Evolutionary conservation across 1,140 invertebrate genomes (phyloP), one percentile per base, ranked within the genome.

Genomic region (Drosophila tristis): DNA sequence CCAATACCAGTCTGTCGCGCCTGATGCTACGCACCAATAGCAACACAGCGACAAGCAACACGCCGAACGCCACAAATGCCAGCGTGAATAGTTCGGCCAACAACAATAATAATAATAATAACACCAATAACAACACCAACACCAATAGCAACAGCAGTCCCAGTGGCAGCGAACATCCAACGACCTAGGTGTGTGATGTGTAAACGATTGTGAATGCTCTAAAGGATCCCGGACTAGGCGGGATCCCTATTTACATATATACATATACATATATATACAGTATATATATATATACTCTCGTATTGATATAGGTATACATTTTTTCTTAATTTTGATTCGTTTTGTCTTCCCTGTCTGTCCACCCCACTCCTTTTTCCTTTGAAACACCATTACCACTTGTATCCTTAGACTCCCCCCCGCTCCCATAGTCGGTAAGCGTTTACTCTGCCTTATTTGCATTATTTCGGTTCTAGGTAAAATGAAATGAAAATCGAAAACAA

Each of bases 1-100:
- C 94, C 39, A 91, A 93, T 53, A 92, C 91, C 64, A 93, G 92
- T 80, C 70, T 93, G 31, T 92, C 91, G 42, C 54, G 93, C n/a
- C 67, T 93, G 4, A 75, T 91, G 57, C 56, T 91, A 56, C 87
- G 90, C 16, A 87, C 78, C 43, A 81, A 81, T 16, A 85, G 73
- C 53, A 79, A 66, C 63, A 71, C 26, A 47, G 49, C 25, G 16
- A 51, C 31, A 16, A 47, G 43, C 2, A 20, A 20, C 63, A 58
- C 8, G 6, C 5, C 5, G 26, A 29, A 2, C 49, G 54, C 39
- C 15, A 76, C 44, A 44, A 76, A 48, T 25, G 59, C 55, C 35
- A 89, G 45, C 47, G 78, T 45, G 9, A 75, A 20, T 20, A 85
- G 9, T 9, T 9, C 31, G 31, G 73, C 15, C 55, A 72, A 60